Percentiles rank a stretch among this genome's conserved stretches.
Conservation (phyloP, 1,140 invertebrate genomes). For the Acromyrmex heyeri region DNA sequence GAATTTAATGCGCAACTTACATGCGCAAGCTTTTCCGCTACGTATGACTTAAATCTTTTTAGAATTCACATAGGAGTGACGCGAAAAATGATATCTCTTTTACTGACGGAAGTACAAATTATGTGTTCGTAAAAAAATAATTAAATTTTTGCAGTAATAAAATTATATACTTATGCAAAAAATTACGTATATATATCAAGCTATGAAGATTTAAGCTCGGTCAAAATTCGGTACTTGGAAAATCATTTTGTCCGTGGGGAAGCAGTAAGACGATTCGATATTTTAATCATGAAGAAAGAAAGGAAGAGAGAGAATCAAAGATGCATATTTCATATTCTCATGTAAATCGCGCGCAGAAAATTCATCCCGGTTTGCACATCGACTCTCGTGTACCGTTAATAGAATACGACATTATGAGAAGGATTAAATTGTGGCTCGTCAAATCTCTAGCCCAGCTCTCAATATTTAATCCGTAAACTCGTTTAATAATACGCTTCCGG, state of each 20-base stretch:
- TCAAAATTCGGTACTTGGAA: neutral
- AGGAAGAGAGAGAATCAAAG: conserved; percentile 9
- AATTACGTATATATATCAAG: neutral
- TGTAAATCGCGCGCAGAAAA: conserved; percentile 38
- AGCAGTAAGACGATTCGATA: conserved; percentile 43
- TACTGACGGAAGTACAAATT: conserved; percentile 1
- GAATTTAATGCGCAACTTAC: conserved; percentile 25
- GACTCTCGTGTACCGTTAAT: conserved; percentile 48
- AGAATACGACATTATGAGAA: conserved; percentile 55
- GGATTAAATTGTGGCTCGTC: conserved; percentile 57
- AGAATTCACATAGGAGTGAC: conserved; percentile 48
- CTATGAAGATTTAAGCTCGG: neutral
- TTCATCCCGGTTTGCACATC: conserved; percentile 38
- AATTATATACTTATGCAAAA: conserved; percentile 36
- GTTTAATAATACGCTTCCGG: conserved; percentile 49
- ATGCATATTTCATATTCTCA: conserved; percentile 54
- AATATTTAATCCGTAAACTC: conserved; percentile 61
- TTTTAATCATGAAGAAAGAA: conserved; percentile 50
- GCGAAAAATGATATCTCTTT: neutral
- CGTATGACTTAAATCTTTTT: conserved; percentile 45
- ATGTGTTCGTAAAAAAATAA: conserved; percentile 8
- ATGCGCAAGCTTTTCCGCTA: neutral
- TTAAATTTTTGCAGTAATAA: conserved; percentile 15
- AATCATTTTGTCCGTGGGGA: conserved; percentile 10
- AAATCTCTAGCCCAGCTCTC: conserved; percentile 40